Conservation (phyloP, 2,113 vertebrate genomes). For the Gambusia affinis region DNA sequence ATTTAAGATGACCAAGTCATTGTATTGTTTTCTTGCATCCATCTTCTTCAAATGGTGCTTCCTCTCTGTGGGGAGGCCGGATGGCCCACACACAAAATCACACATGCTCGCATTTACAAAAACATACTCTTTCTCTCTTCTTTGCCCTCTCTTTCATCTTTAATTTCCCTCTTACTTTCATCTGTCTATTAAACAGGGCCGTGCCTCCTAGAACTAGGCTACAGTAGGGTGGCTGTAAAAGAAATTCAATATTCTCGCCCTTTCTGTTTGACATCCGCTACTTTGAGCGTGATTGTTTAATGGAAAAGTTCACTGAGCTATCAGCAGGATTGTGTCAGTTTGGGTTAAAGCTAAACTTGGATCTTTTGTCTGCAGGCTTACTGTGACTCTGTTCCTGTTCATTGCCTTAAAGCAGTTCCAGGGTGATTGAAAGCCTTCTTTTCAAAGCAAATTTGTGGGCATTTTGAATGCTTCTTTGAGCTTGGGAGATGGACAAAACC, state of each 20-base stretch:
- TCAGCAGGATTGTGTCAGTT: slow-evolving; percentile 52
- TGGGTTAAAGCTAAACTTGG: slow-evolving; percentile 43
- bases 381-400: slow-evolving; percentile 28
- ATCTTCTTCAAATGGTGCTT: slow-evolving; percentile 52
- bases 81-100: slow-evolving; percentile 54
- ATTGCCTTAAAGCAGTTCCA: slow-evolving; percentile 24
- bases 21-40: slow-evolving; percentile 51
- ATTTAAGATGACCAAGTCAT: slow-evolving; percentile 66
- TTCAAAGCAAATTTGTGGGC: slow-evolving; percentile 43
- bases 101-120: slow-evolving; percentile 35
- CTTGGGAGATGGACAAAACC: background rate
- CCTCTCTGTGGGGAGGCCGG: slow-evolving; percentile 40
- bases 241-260: slow-evolving; percentile 58
- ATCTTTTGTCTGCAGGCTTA: slow-evolving; percentile 31
- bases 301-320: slow-evolving; percentile 42
- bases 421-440: slow-evolving; percentile 24
- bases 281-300: slow-evolving; percentile 55
- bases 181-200: slow-evolving; percentile 67
- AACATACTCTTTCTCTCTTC: slow-evolving; percentile 29
- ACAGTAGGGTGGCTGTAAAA: slow-evolving; percentile 33
- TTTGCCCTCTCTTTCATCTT: slow-evolving; percentile 59
- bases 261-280: slow-evolving; percentile 40
- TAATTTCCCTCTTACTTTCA: slow-evolving; percentile 65
- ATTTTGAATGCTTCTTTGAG: slow-evolving; percentile 27
- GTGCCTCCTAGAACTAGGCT: slow-evolving; percentile 52